Base-by-base conservation (phyloP, 2,797 vertebrate species). In the Muscicapa comitata region DNA sequence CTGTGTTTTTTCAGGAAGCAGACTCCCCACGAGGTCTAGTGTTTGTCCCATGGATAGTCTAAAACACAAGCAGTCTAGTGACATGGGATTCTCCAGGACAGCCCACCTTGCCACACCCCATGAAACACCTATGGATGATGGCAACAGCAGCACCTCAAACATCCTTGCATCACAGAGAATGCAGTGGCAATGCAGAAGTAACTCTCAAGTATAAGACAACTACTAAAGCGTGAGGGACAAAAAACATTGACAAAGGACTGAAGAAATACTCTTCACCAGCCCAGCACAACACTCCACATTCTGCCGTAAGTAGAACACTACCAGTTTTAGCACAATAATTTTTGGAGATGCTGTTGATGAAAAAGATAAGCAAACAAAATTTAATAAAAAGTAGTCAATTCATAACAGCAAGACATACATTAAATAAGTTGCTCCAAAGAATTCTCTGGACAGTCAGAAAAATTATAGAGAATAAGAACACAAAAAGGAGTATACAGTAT, bases 71-170 rank as follows among this genome's bases (percentile, higher is more conserved):
- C 29, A 62, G 13, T 19, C 47, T 29, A 35, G 24, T 40, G 55
- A 35, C 7, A 35, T 1, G 5, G 28, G 38, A 66, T 68, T 29
- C 20, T 45, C 43, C 31, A 57, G 28, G n/a, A 59, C 13, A 67
- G 25, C 13, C 40, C 53, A 38, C 47, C 31, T 55, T 43, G 28
- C 8, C 40, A 13, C 20, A 29, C 3, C 20, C 28, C 13, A 2
- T 28, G 53, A 43, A 67, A 68, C 7, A 7, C 0, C 0, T 26
- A 28, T 1, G 5, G 42, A 48, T 19, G 48, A 37, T 26, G 31
- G 10, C 47, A 54, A 28, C 19, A 88, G 53, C 26, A 61, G 63
- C 43, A n/a, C 37, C 33, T 70, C 38, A 66, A 67, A 51, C 28
- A 16, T 63, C 31, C 33, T 29, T 28, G 13, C 3, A 5, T 35